Percentiles rank a stretch among this genome's conserved stretches.
phyloP scores from a whole-genome alignment of 2,888 invertebrate genomes.

The Drosophila lacicola region DNA sequence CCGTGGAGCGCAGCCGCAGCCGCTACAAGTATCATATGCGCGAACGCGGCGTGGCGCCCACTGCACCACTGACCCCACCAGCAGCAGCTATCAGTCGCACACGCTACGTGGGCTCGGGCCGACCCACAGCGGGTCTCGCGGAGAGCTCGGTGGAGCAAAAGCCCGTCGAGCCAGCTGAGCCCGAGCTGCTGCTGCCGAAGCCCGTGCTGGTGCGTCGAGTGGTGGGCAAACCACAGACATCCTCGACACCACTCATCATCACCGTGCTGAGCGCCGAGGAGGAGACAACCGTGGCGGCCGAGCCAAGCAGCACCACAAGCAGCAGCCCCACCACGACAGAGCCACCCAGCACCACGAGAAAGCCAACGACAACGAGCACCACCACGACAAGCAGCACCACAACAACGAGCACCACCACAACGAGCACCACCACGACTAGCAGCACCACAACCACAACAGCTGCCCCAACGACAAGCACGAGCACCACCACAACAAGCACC shows the following conservation, averaged over 20 bases:
- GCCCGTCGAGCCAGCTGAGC: conserved; percentile 4
- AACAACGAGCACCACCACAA: neutral
- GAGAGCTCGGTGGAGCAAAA: conserved; percentile 41
- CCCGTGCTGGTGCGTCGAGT: conserved; percentile 51
- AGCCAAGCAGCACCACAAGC: conserved; percentile 9
- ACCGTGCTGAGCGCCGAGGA: conserved; percentile 82
- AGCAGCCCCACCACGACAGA: conserved; percentile 8
- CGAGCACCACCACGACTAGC: conserved; percentile 4
- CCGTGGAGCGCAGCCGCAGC: conserved; percentile 77
- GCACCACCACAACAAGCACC: conserved; percentile 23
- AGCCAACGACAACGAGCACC: conserved; percentile 26
- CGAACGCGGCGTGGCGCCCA: conserved; percentile 54
- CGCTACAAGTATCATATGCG: conserved; percentile 80
- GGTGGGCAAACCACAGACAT: conserved; percentile 36
- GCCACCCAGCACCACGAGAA: conserved; percentile 12
- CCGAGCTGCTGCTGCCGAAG: conserved; percentile 25
- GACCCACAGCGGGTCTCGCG: conserved; percentile 55
- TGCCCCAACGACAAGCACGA: neutral
- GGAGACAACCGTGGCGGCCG: conserved; percentile 49
- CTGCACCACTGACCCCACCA: conserved; percentile 12
- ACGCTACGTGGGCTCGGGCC: conserved; percentile 69
- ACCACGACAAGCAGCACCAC: conserved; percentile 12
- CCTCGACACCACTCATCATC: conserved; percentile 82
- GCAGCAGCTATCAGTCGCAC: conserved; percentile 48
- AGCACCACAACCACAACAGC: neutral